Conservation (phyloP, 2,797 vertebrate species). For the Picus viridis region DNA sequence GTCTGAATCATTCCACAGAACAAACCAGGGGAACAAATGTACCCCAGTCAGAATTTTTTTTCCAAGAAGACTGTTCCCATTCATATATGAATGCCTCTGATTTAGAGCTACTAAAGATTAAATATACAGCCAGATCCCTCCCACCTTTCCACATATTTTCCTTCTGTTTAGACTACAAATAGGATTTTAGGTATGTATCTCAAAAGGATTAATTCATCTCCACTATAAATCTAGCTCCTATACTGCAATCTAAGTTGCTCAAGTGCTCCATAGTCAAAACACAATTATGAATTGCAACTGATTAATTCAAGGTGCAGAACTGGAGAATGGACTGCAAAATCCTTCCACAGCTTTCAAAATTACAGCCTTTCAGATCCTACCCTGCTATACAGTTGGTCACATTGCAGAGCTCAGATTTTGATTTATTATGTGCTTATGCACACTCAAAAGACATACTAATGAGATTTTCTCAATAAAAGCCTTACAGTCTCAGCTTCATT, state of each 20-base stretch:
- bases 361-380: constrained; percentile 29
- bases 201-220: not conserved
- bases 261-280: not conserved
- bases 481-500: not conserved
- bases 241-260: not conserved
- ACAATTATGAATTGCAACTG: not conserved
- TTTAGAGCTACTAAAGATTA: not conserved
- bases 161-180: not conserved
- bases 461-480: constrained; percentile 26
- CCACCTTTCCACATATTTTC: not conserved
- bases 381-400: not conserved
- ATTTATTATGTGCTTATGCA: not conserved
- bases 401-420: not conserved
- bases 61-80: not conserved
- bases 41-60: not conserved
- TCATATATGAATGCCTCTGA: not conserved
- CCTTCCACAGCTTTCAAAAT: not conserved
- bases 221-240: not conserved
- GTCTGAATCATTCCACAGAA: not conserved
- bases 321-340: constrained; percentile 10
- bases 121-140: not conserved
- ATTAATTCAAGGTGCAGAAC: constrained; percentile 31
- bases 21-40: not conserved
- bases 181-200: not conserved
- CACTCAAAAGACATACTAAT: constrained; percentile 18